Percentiles rank a stretch among this genome's conserved stretches.
phyloP scores from a whole-genome alignment of 2,888 invertebrate species.

The Eupelmus urozonus region DNA sequence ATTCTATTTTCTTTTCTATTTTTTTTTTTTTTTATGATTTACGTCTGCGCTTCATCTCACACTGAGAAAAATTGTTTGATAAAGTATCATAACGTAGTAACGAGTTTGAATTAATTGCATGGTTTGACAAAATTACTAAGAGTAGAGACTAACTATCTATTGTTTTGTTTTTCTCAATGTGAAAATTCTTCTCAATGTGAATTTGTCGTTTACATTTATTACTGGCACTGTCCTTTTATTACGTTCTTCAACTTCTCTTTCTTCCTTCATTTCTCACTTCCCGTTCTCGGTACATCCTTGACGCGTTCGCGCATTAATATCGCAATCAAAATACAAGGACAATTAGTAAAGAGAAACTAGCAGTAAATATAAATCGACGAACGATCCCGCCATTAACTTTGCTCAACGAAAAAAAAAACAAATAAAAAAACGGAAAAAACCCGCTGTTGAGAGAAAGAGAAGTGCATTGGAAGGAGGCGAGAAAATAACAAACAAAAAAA shows the following conservation, averaged over 20 bases:
- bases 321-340: background rate
- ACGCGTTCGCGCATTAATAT: background rate
- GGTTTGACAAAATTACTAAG: no score
- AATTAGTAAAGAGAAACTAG: background rate
- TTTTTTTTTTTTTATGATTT: slow-evolving; percentile 57
- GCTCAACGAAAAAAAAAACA: slow-evolving; percentile 8
- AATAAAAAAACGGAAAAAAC: background rate
- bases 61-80: slow-evolving; percentile 12
- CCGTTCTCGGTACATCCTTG: slow-evolving; percentile 33
- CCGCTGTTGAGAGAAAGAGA: slow-evolving; percentile 5
- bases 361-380: background rate
- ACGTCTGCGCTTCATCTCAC: slow-evolving; percentile 30
- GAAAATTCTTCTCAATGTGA: slow-evolving; percentile 30
- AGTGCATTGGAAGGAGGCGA: background rate
- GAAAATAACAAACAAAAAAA: background rate
- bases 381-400: background rate
- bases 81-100: background rate
- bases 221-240: slow-evolving; percentile 47
- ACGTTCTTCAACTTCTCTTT: slow-evolving; percentile 44
- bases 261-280: slow-evolving; percentile 52
- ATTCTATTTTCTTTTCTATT: slow-evolving; percentile 29
- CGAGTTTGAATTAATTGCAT: no score
- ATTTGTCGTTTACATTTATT: slow-evolving; percentile 1
- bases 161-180: slow-evolving; percentile 11
- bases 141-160: background rate